Conservation (phyloP, 1,140 invertebrate species). For the Aleiodes sp. region DNA sequence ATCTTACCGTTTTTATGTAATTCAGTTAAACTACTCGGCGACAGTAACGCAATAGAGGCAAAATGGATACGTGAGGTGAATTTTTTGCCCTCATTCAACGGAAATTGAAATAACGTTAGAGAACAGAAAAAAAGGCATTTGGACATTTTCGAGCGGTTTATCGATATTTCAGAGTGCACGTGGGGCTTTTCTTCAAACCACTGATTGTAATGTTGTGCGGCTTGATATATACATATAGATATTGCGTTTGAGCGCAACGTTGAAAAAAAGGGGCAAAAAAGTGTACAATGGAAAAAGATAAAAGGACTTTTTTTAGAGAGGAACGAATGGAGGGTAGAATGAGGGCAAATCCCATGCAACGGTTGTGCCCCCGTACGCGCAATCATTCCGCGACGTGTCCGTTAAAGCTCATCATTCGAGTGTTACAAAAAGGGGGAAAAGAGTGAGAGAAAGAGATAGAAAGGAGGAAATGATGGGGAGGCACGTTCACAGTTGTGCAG, state of each 20-base stretch:
- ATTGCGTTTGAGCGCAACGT: background rate
- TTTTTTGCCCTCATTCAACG: constrained; percentile 11
- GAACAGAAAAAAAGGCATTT: background rate
- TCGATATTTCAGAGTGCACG: constrained; percentile 25
- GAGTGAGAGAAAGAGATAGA: background rate
- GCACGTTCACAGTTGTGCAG: constrained; percentile 25
- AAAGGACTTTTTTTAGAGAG: background rate
- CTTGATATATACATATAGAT: background rate
- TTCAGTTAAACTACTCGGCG: background rate
- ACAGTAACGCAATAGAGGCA: constrained; percentile 6
- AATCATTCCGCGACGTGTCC: constrained; percentile 48
- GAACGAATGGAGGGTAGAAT: background rate
- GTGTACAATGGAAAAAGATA: background rate
- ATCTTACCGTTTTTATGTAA: background rate
- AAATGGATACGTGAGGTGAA: constrained; percentile 14
- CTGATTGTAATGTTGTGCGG: background rate
- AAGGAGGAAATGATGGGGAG: constrained; percentile 18
- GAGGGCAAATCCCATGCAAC: constrained; percentile 8
- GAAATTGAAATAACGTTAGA: constrained; percentile 28
- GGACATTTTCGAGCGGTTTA: constrained; percentile 26
- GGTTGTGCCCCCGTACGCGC: constrained; percentile 31
- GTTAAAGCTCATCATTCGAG: constrained; percentile 48
- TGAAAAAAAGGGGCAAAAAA: background rate
- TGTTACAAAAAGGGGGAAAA: background rate
- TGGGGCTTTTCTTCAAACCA: constrained; percentile 12